These are phyloP conservation scores for Drosophila acutilabella DNA, from an alignment of 2,888 invertebrate genomes.

Conservation along the genomic window DNA sequence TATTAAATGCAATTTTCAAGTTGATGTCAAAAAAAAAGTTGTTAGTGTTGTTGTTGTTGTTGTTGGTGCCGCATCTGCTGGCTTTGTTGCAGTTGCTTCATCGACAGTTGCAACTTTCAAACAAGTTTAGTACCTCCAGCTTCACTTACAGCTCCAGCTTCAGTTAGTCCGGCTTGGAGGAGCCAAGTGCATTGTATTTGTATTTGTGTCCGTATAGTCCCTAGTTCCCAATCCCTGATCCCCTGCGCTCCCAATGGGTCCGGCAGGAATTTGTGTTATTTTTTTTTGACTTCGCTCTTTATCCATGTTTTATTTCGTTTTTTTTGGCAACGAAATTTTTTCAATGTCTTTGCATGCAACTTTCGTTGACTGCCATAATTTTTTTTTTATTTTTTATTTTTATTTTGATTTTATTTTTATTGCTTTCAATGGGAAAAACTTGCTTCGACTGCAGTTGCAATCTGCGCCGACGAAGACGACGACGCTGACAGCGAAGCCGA, in stretches of 20 bases:
- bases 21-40: slow-evolving; percentile 29
- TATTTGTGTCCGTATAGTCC: slow-evolving; percentile 53
- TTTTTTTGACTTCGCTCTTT: slow-evolving; percentile 23
- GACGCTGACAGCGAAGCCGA: slow-evolving; percentile 1
- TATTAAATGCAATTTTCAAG: slow-evolving; percentile 41
- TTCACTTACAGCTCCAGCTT: slow-evolving; percentile 9
- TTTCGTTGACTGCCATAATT: slow-evolving; percentile 61
- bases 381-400: slow-evolving; percentile 36
- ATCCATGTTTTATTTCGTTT: slow-evolving; percentile 29
- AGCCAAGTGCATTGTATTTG: slow-evolving; percentile 57
- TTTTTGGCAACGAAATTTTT: slow-evolving; percentile 50
- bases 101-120: slow-evolving; percentile 74
- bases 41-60: slow-evolving; percentile 22
- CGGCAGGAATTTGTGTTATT: slow-evolving; percentile 60
- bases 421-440: slow-evolving; percentile 58
- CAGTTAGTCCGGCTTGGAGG: slow-evolving; percentile 29
- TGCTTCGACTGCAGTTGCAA: slow-evolving; percentile 51
- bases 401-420: slow-evolving; percentile 12
- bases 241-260: slow-evolving; percentile 18
- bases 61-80: slow-evolving; percentile 15
- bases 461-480: slow-evolving; percentile 7
- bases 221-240: slow-evolving; percentile 12
- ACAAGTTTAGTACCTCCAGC: slow-evolving; percentile 63
- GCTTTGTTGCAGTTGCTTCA: slow-evolving; percentile 37
- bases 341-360: slow-evolving; percentile 64